phyloP scores from a whole-genome alignment of 2,113 vertebrate species.

The Pteronura brasiliensis region DNA sequence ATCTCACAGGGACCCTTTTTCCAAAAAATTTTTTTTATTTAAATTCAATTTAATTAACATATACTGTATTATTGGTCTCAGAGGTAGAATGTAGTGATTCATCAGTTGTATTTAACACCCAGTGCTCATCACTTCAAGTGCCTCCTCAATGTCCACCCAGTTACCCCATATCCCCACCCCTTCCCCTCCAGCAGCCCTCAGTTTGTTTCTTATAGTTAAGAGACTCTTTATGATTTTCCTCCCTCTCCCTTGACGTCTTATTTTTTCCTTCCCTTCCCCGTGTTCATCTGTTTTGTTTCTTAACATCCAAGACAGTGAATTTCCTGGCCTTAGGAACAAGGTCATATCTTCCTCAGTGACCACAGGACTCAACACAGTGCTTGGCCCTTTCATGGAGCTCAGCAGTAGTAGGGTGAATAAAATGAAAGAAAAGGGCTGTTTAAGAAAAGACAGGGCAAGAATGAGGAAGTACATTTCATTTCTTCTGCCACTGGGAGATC shows the following conservation, averaged over 20 bases:
- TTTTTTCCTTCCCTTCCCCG: not conserved
- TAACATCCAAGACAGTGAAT: not conserved
- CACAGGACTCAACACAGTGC: not conserved
- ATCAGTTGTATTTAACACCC: not conserved
- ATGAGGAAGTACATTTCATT: constrained; percentile 21
- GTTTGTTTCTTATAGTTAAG: not conserved
- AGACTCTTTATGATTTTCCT: not conserved
- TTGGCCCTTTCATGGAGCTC: not conserved
- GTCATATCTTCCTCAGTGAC: not conserved
- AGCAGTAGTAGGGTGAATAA: not conserved
- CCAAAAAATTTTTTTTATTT: not conserved
- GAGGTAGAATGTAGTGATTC: not conserved
- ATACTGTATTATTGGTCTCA: not conserved
- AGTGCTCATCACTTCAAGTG: not conserved
- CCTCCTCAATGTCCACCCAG: not conserved
- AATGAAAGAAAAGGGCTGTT: not conserved
- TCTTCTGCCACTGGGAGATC: not conserved
- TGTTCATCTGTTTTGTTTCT: not conserved
- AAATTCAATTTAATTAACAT: not conserved
- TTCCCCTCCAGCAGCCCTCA: not conserved
- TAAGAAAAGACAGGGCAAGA: not conserved
- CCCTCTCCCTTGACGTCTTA: not conserved
- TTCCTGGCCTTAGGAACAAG: constrained; percentile 1
- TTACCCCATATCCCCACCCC: not conserved
- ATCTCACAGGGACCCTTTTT: not conserved